Percentiles rank a stretch among this genome's conserved stretches.
phyloP scores from a whole-genome alignment of 2,797 vertebrate genomes.

The Kryptopterus vitreolus region DNA sequence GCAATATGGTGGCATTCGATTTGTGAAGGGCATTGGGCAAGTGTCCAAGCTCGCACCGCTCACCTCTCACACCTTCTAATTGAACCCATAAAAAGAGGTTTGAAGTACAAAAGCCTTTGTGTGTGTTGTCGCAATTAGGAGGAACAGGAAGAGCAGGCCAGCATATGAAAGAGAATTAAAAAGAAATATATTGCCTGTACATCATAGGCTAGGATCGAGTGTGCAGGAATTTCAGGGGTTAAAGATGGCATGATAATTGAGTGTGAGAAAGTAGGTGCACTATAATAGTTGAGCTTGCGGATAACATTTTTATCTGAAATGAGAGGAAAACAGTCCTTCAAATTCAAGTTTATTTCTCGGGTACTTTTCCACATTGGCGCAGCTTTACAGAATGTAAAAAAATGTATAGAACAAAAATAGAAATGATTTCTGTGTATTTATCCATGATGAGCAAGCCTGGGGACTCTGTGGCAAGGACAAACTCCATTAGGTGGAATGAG shows the following conservation, averaged over 20 bases:
- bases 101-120: constrained; percentile 73
- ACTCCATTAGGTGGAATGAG: too few species aligned
- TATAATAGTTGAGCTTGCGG: constrained; percentile 30
- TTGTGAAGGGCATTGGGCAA: constrained; percentile 81
- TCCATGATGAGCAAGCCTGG: too few species aligned
- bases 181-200: constrained; percentile 75
- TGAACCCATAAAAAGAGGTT: constrained; percentile 74
- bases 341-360: too few species aligned
- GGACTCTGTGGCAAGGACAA: too few species aligned
- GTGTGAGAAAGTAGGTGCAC: constrained; percentile 41
- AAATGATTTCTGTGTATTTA: too few species aligned
- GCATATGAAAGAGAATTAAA: constrained; percentile 83
- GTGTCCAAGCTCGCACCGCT: constrained; percentile 69
- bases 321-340: too few species aligned
- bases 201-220: constrained; percentile 71
- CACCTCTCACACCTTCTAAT: constrained; percentile 76
- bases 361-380: too few species aligned
- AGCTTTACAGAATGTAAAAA: too few species aligned
- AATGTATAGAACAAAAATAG: too few species aligned
- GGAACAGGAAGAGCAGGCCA: constrained; percentile 81
- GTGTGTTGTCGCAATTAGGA: constrained; percentile 72
- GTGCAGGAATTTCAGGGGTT: constrained; percentile 73
- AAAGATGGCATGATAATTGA: constrained; percentile 75
- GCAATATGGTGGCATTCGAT: constrained; percentile 75
- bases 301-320: constrained; percentile 24